These are phyloP conservation scores for Sclerodermus sp. DNA, from an alignment of 2,888 invertebrate species.

Conservation along the genomic window DNA sequence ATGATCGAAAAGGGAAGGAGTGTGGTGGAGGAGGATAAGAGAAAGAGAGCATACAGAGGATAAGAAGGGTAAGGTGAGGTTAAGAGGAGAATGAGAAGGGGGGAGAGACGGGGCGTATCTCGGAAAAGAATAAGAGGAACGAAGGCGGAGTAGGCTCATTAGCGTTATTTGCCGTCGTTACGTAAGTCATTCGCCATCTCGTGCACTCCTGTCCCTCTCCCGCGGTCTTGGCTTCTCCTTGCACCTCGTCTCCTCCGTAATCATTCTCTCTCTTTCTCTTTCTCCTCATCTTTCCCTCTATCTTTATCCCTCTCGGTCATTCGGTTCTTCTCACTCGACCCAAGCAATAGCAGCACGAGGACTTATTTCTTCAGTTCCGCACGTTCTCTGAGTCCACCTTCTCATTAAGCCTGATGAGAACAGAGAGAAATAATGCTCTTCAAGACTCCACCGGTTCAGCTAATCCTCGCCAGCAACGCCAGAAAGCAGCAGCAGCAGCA, in stretches of 20 bases:
- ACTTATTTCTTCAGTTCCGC: no score
- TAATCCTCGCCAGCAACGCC: no score
- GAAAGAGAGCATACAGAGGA: neutral
- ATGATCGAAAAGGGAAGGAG: no score
- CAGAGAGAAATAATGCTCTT: neutral
- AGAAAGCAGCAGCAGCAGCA: no score
- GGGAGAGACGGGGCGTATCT: conserved; percentile 7
- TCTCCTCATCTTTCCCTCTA: neutral
- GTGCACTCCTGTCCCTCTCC: conserved; percentile 17
- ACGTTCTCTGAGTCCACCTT: neutral
- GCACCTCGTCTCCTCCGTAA: conserved; percentile 10
- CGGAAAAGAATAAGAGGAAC: conserved; percentile 28
- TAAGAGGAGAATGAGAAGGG: neutral
- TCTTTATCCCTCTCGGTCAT: conserved; percentile 12
- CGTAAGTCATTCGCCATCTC: conserved; percentile 42
- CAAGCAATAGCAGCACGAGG: no score
- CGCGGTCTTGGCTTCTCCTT: conserved; percentile 1
- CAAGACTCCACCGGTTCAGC: no score
- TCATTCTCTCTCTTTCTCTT: no score
- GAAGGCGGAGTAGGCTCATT: conserved; percentile 52
- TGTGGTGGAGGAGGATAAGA: no score
- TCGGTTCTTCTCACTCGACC: neutral
- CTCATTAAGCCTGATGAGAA: neutral
- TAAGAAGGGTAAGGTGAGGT: neutral
- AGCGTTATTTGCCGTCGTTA: conserved; percentile 57